Evolutionary conservation across 2,797 vertebrate genomes (phyloP), one percentile per base, ranked within the genome.

Genomic region (Neosilurus hyrtlii): DNA sequence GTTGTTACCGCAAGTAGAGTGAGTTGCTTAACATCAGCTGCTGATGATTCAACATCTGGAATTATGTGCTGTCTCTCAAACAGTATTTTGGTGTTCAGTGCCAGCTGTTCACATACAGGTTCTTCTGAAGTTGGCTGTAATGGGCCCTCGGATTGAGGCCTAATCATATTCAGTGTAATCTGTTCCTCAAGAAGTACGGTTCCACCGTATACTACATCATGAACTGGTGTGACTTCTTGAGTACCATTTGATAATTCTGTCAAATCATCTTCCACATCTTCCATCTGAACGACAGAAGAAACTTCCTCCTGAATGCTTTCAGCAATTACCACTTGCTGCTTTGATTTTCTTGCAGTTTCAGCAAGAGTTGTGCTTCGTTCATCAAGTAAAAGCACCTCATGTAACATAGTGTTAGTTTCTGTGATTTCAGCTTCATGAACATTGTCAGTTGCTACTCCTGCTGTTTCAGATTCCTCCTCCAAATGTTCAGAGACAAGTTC

Each of bases 401-500:
- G 62, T 43, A 68, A 79, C 56, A 86, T 84, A 20, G 79, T 86
- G 80, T 85, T 85, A 37, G 85, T 56, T 67, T 92, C 82, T 80
- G 76, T 82, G 72, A 90, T 14, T 6, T 63, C 73, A 80, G 81
- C 87, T 63, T 90, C 65, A 67, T 82, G 61, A 8, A 88, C 76
- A 82, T 92, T 86, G 86, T 91, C 89, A 70, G 54, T 77, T 81
- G 66, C 24, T 51, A 85, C 75, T 75, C 86, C 86, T 82, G 88
- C 89, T 63, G 74, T 84, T 68, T 90, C 82, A 74, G 84, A 66
- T 76, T 89, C 82, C 49, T 92, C 86, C 9, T 62, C 86, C 20
- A 74, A 84, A 80, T 88, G 83, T 63, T 91, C 90, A 65, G 89
- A 85, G 59, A 87, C 80, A 20, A 88, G 49, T 82, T 93, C 91